phyloP scores from a whole-genome alignment of 2,888 invertebrate species.

The Calephelis perditalis region DNA sequence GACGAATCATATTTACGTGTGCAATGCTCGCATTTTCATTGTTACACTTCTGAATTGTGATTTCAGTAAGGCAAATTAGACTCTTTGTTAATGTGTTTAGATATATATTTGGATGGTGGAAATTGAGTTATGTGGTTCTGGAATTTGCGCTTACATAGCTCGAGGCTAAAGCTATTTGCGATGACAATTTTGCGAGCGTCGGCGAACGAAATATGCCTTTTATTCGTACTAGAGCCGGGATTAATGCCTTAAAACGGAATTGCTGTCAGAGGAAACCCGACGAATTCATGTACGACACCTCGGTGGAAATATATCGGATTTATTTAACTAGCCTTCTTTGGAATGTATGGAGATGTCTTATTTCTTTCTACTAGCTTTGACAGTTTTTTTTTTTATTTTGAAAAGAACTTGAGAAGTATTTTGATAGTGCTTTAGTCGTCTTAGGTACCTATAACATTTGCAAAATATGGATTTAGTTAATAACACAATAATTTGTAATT shows the following conservation, averaged over 20 bases:
- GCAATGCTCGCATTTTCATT: slow-evolving; percentile 75
- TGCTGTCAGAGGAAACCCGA: slow-evolving; percentile 54
- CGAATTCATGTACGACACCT: slow-evolving; percentile 62
- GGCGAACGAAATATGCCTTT: slow-evolving; percentile 77
- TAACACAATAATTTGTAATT: too few species aligned
- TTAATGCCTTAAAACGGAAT: slow-evolving; percentile 76
- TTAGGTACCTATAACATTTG: too few species aligned
- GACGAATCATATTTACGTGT: slow-evolving; percentile 72
- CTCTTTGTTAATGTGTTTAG: slow-evolving; percentile 31
- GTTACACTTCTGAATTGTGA: slow-evolving; percentile 58
- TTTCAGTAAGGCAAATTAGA: slow-evolving; percentile 25
- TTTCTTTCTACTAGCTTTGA: too few species aligned
- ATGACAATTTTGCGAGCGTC: slow-evolving; percentile 76
- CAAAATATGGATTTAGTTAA: too few species aligned
- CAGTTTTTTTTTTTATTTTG: too few species aligned
- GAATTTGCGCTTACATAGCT: slow-evolving; percentile 40
- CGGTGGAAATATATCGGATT: slow-evolving; percentile 20
- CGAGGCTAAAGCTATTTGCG: slow-evolving; percentile 74
- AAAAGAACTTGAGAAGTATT: too few species aligned
- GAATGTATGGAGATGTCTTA: too few species aligned
- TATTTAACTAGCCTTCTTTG: too few species aligned
- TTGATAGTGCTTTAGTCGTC: too few species aligned
- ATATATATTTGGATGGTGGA: slow-evolving; percentile 32
- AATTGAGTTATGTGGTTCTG: slow-evolving; percentile 39
- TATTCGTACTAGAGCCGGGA: slow-evolving; percentile 72